phyloP scores from a whole-genome alignment of 1,140 invertebrate species.

The Potamilus streckersoni region DNA sequence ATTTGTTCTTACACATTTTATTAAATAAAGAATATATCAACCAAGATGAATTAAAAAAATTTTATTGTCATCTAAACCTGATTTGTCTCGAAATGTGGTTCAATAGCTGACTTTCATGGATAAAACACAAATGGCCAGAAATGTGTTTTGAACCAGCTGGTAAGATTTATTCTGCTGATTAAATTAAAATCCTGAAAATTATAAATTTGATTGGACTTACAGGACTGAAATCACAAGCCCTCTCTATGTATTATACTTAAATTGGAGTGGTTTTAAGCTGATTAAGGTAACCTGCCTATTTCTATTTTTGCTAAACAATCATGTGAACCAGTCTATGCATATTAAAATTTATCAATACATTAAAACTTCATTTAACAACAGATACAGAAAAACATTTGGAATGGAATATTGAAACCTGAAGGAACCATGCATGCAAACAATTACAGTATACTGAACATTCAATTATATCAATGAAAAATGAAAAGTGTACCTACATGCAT shows the following conservation, averaged over 20 bases:
- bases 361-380: too few relatives aligned
- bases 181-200: background rate
- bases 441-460: too few relatives aligned
- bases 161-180: constrained; percentile 6
- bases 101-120: background rate
- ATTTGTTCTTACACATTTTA: too few relatives aligned
- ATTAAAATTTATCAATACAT: too few relatives aligned
- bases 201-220: background rate
- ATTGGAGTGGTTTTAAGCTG: background rate
- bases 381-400: too few relatives aligned
- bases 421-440: too few relatives aligned
- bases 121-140: background rate
- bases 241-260: background rate
- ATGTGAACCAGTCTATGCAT: background rate
- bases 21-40: too few relatives aligned
- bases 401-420: too few relatives aligned
- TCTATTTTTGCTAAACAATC: background rate
- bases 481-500: too few relatives aligned
- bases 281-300: background rate
- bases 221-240: background rate
- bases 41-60: too few relatives aligned
- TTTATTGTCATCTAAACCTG: too few relatives aligned
- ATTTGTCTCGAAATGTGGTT: background rate
- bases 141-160: background rate
- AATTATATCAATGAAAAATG: too few relatives aligned